Evolutionary conservation across 2,113 vertebrate species (phyloP), one percentile per base, ranked within the genome.

Genomic region (Vulpes ferrilata): DNA sequence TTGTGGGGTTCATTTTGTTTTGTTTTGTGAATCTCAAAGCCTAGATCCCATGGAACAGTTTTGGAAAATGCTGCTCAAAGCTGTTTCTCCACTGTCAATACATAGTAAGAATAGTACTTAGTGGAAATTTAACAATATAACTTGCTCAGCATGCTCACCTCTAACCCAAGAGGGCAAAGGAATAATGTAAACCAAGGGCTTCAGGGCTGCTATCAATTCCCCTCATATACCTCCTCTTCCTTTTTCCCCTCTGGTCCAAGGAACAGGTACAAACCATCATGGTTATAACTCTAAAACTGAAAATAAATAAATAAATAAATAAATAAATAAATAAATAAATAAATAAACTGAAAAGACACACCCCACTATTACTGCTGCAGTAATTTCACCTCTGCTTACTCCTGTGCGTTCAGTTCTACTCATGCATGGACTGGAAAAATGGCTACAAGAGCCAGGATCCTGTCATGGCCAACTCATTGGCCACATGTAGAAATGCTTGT

Each of bases 371-470:
- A 69, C 48, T 38, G 7, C 7, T 48, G 7, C 57, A n/a, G 8
- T 23, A 48, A 13, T 23, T 82, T 60, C 3, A 1, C 17, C n/a
- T 20, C 32, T 17, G 25, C 65, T 81, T 22, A 35, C 48, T 10
- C 43, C 71, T 0, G 27, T 17, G 10, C 59, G 1, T 48, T 64
- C 65, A 3, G 55, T 17, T 32, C 80, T n/a, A 8, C 7, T 43
- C 27, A 22, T 43, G 8, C 1, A 0, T 3, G 30, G 11, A 16
- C 6, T 7, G 17, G 8, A 65, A 51, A n/a, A 48, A 5, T 5
- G 16, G 57, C 32, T 62, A 11, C 59, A 20, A 65, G 25, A 17
- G 17, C 59, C 62, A 79, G 23, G n/a, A 38, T 27, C 35, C 55
- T 53, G 2, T 82, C 11, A 22, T 0, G 2, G 35, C 32, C 32